Evolutionary conservation across 2,113 vertebrate genomes (phyloP).

Genomic region (Corythoichthys haematopterus): DNA sequence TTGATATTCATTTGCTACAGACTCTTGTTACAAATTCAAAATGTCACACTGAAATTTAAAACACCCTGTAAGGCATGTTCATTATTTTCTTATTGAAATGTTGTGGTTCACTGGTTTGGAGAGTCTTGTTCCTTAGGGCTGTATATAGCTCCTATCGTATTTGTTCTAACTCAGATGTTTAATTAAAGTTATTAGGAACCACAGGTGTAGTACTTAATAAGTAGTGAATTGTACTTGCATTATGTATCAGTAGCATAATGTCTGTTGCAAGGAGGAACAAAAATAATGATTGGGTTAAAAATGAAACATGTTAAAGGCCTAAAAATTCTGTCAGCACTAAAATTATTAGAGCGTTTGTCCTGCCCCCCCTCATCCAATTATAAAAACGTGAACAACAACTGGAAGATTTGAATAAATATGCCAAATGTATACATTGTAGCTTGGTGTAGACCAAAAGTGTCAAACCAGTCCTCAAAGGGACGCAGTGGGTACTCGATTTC

Average conservation of each 20-base stretch:
- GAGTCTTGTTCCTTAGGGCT: conserved; percentile 27
- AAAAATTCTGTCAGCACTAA: too few species aligned
- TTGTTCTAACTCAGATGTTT: conserved; percentile 51
- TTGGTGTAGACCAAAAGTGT: too few species aligned
- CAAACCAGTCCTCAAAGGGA: too few species aligned
- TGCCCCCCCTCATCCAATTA: too few species aligned
- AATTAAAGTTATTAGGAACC: conserved; percentile 54
- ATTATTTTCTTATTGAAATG: conserved; percentile 54
- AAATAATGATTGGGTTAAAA: too few species aligned
- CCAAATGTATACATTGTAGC: too few species aligned
- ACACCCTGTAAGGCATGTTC: conserved; percentile 38
- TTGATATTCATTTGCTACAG: conserved; percentile 57
- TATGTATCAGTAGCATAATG: conserved; percentile 9
- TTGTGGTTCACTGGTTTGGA: conserved; percentile 41
- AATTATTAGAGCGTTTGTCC: too few species aligned
- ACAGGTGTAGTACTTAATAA: conserved; percentile 47
- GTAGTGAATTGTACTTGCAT: conserved; percentile 22
- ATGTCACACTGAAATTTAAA: conserved; percentile 58
- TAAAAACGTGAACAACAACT: too few species aligned
- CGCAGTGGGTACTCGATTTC: too few species aligned
- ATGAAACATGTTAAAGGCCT: too few species aligned
- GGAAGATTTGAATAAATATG: too few species aligned
- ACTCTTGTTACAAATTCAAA: conserved; percentile 54
- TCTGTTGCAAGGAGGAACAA: background rate
- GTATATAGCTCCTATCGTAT: conserved; percentile 27